These are phyloP conservation scores for Parnassius smintheus DNA, from an alignment of 2,888 invertebrate genomes.

Conservation along the genomic window DNA sequence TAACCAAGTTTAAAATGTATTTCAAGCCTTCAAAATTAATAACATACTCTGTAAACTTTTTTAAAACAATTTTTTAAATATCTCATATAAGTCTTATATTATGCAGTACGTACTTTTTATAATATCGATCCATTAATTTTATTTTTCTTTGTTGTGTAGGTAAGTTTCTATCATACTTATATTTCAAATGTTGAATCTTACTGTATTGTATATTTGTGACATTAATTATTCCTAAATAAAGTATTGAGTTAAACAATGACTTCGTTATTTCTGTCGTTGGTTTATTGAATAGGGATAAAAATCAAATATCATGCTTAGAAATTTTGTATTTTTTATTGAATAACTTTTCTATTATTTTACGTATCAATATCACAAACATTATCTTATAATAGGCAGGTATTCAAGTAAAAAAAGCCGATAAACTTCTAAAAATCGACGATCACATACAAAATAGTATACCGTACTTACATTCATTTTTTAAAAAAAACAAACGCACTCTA, in stretches of 20 bases:
- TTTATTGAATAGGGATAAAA: conserved; percentile 22
- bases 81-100: background rate
- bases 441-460: conserved; percentile 30
- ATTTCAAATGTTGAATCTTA: conserved; percentile 71
- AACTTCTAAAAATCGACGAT: conserved; percentile 61
- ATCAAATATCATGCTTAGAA: conserved; percentile 50
- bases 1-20: background rate
- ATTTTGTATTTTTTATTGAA: conserved; percentile 77
- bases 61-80: background rate
- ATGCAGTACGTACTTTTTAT: background rate
- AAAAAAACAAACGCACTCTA: conserved; percentile 29
- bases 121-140: too few species aligned
- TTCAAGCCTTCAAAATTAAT: background rate
- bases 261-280: background rate
- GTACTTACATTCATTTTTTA: conserved; percentile 25
- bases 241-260: conserved; percentile 64
- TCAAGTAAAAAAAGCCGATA: conserved; percentile 71
- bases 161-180: conserved; percentile 56
- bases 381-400: conserved; percentile 65
- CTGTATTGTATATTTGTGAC: conserved; percentile 62
- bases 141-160: background rate
- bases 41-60: background rate
- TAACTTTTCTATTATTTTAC: conserved; percentile 66
- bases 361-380: conserved; percentile 74
- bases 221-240: conserved; percentile 77